A percentile compares a stretch with the other conserved stretches of the same genome.
Conservation (phyloP, 2,113 vertebrate species). For the Anhinga rufa region DNA sequence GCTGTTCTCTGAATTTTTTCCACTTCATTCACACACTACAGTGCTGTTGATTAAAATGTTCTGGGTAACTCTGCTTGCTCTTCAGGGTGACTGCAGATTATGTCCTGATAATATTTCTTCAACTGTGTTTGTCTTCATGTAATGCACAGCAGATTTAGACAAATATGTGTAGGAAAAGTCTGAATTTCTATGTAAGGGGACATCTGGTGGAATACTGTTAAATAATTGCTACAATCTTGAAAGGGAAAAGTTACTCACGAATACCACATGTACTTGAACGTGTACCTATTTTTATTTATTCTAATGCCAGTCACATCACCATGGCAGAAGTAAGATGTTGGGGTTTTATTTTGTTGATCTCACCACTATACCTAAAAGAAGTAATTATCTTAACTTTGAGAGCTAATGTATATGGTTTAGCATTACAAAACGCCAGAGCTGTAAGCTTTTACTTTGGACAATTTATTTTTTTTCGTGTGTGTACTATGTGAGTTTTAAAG, state of each 20-base stretch:
- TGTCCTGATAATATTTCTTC: background rate
- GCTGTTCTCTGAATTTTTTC: background rate
- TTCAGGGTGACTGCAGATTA: background rate
- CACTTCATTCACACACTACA: background rate
- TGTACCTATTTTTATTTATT: background rate
- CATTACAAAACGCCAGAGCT: background rate
- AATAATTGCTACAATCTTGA: background rate
- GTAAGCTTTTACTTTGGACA: background rate
- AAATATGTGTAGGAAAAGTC: background rate
- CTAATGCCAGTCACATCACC: background rate
- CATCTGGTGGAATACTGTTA: background rate
- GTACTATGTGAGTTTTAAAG: background rate
- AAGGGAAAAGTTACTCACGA: background rate
- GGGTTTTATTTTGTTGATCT: background rate
- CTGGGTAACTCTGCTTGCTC: background rate
- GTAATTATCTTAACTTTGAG: background rate
- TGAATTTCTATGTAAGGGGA: background rate
- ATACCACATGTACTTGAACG: background rate
- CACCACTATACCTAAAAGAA: background rate
- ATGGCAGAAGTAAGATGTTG: background rate
- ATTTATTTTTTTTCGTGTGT: background rate
- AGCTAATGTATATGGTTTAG: background rate
- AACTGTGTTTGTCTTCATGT: background rate
- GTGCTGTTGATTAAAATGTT: background rate
- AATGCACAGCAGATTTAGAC: background rate